These are phyloP conservation scores for Sylvicola fuscatus DNA, from an alignment of 2,888 invertebrate species.

Conservation along the genomic window DNA sequence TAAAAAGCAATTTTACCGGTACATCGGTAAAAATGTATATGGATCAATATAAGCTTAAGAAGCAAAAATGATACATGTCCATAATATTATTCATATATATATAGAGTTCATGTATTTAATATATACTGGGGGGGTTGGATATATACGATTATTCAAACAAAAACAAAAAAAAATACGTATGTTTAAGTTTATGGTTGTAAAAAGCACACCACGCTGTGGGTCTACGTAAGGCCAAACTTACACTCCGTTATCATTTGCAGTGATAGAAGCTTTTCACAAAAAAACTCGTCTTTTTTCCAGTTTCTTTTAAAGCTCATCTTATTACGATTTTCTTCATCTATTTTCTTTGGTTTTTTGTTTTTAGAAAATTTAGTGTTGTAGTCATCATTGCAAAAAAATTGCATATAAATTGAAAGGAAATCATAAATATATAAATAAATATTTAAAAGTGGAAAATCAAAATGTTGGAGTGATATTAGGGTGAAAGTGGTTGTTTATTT, in stretches of 20 bases:
- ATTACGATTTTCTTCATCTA: no score
- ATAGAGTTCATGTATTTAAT: conserved; percentile 1
- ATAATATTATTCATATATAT: neutral
- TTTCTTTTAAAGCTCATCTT: no score
- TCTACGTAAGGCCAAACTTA: conserved; percentile 11
- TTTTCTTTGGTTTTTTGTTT: no score
- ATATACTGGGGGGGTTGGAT: conserved; percentile 1
- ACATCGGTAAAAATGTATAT: neutral
- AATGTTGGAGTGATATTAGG: no score
- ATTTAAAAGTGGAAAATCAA: no score
- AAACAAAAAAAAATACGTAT: conserved; percentile 8
- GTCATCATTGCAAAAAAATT: no score
- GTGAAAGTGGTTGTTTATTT: no score
- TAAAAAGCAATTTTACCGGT: conserved; percentile 1
- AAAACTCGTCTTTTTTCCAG: no score
- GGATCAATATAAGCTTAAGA: neutral
- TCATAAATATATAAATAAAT: no score
- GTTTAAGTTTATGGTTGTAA: conserved; percentile 12
- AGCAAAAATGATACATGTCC: conserved; percentile 2
- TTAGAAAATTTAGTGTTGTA: no score
- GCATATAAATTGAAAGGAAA: no score
- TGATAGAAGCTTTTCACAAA: no score
- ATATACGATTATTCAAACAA: conserved; percentile 2
- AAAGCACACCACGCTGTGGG: conserved; percentile 11
- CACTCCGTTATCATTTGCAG: conserved; percentile 1